These are phyloP conservation scores for Timema cristinae DNA, from an alignment of 2,888 invertebrate species.

Conservation along the genomic window DNA sequence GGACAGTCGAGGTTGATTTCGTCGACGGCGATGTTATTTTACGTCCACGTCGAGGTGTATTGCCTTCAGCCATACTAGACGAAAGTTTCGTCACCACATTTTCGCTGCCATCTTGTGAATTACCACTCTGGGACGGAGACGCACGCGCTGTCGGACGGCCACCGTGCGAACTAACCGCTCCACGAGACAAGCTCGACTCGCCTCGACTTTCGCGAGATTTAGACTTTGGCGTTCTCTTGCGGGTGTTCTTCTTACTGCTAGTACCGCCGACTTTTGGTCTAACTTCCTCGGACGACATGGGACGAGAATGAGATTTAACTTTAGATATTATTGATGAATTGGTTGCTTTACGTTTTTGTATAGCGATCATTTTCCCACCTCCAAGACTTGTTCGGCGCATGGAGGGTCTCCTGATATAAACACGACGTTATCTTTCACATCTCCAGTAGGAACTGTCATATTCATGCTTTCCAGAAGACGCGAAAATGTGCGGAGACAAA, in stretches of 20 bases:
- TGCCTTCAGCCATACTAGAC: conserved; percentile 35
- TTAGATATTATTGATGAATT: too few species aligned
- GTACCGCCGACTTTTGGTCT: too few species aligned
- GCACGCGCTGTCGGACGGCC: conserved; percentile 34
- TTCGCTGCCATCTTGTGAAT: conserved; percentile 59
- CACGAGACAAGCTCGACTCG: conserved; percentile 4
- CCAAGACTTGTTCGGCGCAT: too few species aligned
- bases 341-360: too few species aligned
- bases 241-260: background rate
- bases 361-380: too few species aligned
- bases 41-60: conserved; percentile 21
- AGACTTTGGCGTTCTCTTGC: conserved; percentile 22
- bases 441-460: conserved; percentile 7
- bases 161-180: conserved; percentile 24
- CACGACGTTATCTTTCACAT: too few species aligned
- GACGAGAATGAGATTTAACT: too few species aligned
- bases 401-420: too few species aligned
- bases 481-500: background rate
- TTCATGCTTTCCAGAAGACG: conserved; percentile 1
- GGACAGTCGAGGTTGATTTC: too few species aligned
- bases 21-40: conserved; percentile 26
- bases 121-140: conserved; percentile 44
- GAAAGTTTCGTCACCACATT: conserved; percentile 43
- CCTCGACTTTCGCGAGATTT: background rate
- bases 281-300: too few species aligned